Percentiles rank a stretch among this genome's conserved stretches.
Conservation (phyloP, 2,797 vertebrate species). For the Squalus acanthias region DNA sequence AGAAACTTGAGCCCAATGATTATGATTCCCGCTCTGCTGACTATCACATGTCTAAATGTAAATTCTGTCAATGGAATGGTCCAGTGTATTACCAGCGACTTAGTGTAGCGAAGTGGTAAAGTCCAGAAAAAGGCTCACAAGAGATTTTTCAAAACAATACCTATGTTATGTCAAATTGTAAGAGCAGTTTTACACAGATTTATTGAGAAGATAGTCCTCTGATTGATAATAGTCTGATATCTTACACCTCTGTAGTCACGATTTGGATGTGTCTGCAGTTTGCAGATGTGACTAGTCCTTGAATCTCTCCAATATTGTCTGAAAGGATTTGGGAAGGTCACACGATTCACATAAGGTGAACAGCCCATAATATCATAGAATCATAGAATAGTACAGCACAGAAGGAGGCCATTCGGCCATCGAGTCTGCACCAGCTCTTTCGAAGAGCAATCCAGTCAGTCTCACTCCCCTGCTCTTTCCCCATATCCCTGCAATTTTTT, state of each 20-base stretch:
- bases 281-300: not conserved
- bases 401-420: not conserved
- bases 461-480: not conserved
- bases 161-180: not conserved
- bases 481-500: not conserved
- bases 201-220: not conserved
- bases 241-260: not conserved
- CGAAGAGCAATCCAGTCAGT: not conserved
- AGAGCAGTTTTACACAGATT: not conserved
- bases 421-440: not conserved
- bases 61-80: not conserved
- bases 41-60: not conserved
- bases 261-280: not conserved
- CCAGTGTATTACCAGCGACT: not conserved
- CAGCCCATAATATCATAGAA: not conserved
- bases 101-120: not conserved
- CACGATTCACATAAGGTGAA: not conserved
- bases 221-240: not conserved
- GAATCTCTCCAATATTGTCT: not conserved
- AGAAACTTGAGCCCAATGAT: no score
- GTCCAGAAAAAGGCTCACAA: not conserved
- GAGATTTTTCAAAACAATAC: not conserved
- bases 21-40: no score
- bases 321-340: not conserved
- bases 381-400: not conserved